Percentiles rank a stretch among this genome's conserved stretches.
phyloP scores from a whole-genome alignment of 1,140 invertebrate genomes.

The Diploscapter pachys region DNA sequence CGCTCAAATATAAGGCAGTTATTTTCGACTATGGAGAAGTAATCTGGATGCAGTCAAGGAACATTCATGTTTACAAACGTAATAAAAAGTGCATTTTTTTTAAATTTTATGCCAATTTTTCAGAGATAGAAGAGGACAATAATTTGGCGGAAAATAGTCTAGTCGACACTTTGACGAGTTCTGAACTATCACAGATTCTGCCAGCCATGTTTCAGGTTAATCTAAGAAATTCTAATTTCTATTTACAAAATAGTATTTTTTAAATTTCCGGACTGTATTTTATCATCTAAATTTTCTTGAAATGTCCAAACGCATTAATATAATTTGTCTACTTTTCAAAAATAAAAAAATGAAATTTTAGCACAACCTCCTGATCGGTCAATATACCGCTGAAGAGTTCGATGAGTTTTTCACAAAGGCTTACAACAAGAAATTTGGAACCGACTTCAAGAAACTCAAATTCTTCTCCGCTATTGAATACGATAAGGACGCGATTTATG shows the following conservation, averaged over 20 bases:
- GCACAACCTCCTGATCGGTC: slow-evolving; percentile 12
- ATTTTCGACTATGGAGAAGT: slow-evolving; percentile 25
- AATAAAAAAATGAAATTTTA: slow-evolving; percentile 2
- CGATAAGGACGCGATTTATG: slow-evolving; percentile 21
- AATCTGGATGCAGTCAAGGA: slow-evolving; percentile 25
- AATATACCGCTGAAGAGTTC: slow-evolving; percentile 18
- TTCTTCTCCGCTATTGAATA: slow-evolving; percentile 19
- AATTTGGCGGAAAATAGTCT: slow-evolving; percentile 10
- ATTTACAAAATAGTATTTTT: no score
- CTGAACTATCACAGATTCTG: slow-evolving; percentile 8
- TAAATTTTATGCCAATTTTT: background rate
- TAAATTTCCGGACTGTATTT: no score
- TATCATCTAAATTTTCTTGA: no score
- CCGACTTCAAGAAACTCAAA: slow-evolving; percentile 13
- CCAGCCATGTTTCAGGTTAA: background rate
- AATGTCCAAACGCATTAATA: no score
- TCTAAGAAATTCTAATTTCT: no score
- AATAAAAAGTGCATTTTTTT: background rate
- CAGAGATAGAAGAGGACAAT: slow-evolving; percentile 17
- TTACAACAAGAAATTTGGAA: slow-evolving; percentile 12
- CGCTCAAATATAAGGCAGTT: slow-evolving; percentile 1
- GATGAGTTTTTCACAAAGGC: slow-evolving; percentile 8
- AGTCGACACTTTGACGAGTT: slow-evolving; percentile 10
- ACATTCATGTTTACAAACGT: slow-evolving; percentile 20
- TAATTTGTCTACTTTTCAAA: no score